phyloP scores from a whole-genome alignment of 2,888 invertebrate species.

The Brachynemurus nebulosus region DNA sequence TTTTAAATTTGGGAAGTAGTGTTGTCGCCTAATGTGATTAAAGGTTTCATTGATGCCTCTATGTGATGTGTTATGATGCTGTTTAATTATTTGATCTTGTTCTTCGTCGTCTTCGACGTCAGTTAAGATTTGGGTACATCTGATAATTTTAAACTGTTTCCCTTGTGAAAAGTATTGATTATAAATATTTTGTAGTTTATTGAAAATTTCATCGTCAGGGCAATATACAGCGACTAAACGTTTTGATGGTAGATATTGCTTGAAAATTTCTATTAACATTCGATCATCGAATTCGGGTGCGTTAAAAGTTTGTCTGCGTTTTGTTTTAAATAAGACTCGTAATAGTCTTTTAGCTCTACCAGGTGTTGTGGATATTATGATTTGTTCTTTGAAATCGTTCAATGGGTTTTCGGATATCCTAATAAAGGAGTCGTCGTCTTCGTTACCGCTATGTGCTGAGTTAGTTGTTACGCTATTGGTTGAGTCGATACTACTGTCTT shows the following conservation, averaged over 20 bases:
- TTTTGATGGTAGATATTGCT: too few relatives aligned
- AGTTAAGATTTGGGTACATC: not conserved
- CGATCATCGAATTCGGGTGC: too few relatives aligned
- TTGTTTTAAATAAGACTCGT: too few relatives aligned
- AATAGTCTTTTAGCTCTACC: too few relatives aligned
- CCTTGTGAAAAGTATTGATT: not conserved
- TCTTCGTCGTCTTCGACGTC: constrained; percentile 10
- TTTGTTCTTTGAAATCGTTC: not conserved
- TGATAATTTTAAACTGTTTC: not conserved
- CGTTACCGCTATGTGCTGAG: not conserved
- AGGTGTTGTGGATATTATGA: not conserved
- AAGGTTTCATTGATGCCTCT: constrained; percentile 15
- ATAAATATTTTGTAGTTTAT: not conserved
- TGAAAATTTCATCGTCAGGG: not conserved
- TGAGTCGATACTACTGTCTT: too few relatives aligned
- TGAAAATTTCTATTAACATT: too few relatives aligned
- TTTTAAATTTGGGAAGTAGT: constrained; percentile 14
- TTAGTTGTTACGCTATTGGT: too few relatives aligned
- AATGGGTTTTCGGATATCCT: constrained; percentile 2
- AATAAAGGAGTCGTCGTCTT: not conserved
- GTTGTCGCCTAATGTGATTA: constrained; percentile 10
- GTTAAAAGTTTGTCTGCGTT: too few relatives aligned
- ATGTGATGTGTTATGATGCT: constrained; percentile 14
- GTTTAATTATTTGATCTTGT: constrained; percentile 10
- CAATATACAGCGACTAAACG: not conserved